Conservation (phyloP, 2,888 invertebrate species). For the Mimumesa dahlbomi region DNA sequence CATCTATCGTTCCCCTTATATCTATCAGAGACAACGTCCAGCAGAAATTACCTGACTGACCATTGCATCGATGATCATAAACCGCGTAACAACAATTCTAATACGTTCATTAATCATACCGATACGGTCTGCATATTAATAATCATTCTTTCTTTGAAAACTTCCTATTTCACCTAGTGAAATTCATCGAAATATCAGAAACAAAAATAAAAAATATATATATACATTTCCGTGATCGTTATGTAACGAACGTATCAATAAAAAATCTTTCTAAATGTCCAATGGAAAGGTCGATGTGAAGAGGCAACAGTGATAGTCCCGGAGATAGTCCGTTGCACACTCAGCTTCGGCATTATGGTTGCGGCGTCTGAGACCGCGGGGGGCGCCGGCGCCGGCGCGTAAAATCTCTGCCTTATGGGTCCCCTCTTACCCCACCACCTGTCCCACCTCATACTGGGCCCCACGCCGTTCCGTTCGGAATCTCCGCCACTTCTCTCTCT, state of each 20-base stretch:
- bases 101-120: too few species aligned
- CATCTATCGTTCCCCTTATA: constrained; percentile 18
- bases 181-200: too few species aligned
- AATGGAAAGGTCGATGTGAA: constrained; percentile 50
- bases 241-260: constrained; percentile 58
- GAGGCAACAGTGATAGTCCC: constrained; percentile 69
- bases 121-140: too few species aligned
- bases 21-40: constrained; percentile 24
- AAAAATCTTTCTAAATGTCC: constrained; percentile 50
- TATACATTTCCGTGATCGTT: constrained; percentile 48
- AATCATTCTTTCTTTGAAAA: too few species aligned
- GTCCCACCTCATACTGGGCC: constrained; percentile 54
- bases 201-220: too few species aligned
- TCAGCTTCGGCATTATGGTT: constrained; percentile 73
- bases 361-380: constrained; percentile 80
- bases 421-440: constrained; percentile 59
- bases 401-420: constrained; percentile 78
- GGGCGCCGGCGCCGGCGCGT: constrained; percentile 80
- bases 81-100: background rate
- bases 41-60: constrained; percentile 12
- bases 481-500: constrained; percentile 51
- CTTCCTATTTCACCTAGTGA: too few species aligned
- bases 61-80: background rate
- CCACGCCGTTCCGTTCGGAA: constrained; percentile 62
- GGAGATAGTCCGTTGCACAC: constrained; percentile 59